These are phyloP conservation scores for Symphodus melops DNA, from an alignment of 2,113 vertebrate genomes.

Conservation along the genomic window DNA sequence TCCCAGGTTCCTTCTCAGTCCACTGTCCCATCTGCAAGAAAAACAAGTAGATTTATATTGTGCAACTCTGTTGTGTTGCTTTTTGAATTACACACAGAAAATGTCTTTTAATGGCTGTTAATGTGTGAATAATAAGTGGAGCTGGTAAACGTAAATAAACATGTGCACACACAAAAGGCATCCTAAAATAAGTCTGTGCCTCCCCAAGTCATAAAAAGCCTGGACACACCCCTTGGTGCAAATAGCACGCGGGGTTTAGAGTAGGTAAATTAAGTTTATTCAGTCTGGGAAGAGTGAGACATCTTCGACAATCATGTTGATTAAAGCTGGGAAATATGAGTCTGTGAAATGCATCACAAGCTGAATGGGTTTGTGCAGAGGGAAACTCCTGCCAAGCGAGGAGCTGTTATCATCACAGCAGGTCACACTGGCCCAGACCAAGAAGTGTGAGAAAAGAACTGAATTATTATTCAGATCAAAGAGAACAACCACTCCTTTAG, in stretches of 20 bases:
- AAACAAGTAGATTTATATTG: too few relatives aligned
- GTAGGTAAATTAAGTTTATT: slow-evolving; percentile 26
- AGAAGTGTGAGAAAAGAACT: slow-evolving; percentile 17
- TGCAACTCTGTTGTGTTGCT: too few relatives aligned
- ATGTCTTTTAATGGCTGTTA: too few relatives aligned
- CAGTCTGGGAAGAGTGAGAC: slow-evolving; percentile 30
- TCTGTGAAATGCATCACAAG: slow-evolving; percentile 28
- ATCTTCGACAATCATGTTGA: slow-evolving; percentile 8
- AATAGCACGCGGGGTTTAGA: not conserved
- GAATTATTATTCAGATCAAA: not conserved
- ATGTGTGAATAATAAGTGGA: too few relatives aligned
- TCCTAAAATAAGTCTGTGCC: too few relatives aligned
- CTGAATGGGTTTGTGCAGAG: slow-evolving; percentile 34
- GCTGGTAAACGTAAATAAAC: too few relatives aligned
- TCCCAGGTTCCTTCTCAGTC: too few relatives aligned
- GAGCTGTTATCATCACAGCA: slow-evolving; percentile 42
- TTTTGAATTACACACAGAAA: too few relatives aligned
- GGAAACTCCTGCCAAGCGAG: slow-evolving; percentile 43
- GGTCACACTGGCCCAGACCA: slow-evolving; percentile 12
- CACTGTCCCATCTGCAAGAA: too few relatives aligned
- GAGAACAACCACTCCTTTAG: not conserved
- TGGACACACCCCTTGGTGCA: not conserved
- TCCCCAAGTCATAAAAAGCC: too few relatives aligned
- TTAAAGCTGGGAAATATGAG: slow-evolving; percentile 37
- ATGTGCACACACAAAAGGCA: too few relatives aligned